phyloP scores from a whole-genome alignment of 1,140 invertebrate genomes.

The Heliconius eleuchia region DNA sequence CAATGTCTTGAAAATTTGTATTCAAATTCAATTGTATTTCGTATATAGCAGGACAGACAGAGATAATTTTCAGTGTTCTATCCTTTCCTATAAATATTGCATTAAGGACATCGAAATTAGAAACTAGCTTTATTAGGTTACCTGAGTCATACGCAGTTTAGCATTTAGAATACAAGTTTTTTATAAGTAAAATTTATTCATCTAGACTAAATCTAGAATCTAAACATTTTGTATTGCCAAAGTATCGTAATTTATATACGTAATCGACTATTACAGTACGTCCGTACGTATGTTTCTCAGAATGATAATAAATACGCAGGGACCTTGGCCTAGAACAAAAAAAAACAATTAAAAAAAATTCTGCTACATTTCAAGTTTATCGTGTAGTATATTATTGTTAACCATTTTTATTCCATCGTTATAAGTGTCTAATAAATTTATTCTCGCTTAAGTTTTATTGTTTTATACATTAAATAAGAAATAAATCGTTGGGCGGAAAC shows the following conservation, averaged over 20 bases:
- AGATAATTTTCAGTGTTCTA: too few species aligned
- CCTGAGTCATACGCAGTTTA: background rate
- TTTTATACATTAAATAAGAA: constrained; percentile 39
- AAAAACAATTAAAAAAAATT: constrained; percentile 9
- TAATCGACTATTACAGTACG: background rate
- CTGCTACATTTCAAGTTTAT: constrained; percentile 29
- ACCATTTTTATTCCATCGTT: constrained; percentile 31
- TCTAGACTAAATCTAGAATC: constrained; percentile 2
- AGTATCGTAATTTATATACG: constrained; percentile 1
- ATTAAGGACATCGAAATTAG: background rate
- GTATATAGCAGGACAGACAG: too few species aligned
- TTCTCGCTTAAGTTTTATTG: constrained; percentile 40
- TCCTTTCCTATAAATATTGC: background rate
- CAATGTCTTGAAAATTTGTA: too few species aligned
- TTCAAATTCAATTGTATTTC: too few species aligned
- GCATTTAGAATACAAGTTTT: background rate
- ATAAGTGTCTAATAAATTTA: constrained; percentile 38
- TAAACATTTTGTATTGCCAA: constrained; percentile 5
- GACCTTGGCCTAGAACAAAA: constrained; percentile 32
- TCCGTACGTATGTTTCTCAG: background rate
- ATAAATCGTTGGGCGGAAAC: constrained; percentile 31
- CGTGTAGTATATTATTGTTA: constrained; percentile 24
- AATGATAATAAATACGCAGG: constrained; percentile 5
- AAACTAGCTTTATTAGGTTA: background rate
- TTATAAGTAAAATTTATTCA: background rate